Evolutionary conservation across 2,113 vertebrate genomes (phyloP).

Genomic region (Colaptes auratus): DNA sequence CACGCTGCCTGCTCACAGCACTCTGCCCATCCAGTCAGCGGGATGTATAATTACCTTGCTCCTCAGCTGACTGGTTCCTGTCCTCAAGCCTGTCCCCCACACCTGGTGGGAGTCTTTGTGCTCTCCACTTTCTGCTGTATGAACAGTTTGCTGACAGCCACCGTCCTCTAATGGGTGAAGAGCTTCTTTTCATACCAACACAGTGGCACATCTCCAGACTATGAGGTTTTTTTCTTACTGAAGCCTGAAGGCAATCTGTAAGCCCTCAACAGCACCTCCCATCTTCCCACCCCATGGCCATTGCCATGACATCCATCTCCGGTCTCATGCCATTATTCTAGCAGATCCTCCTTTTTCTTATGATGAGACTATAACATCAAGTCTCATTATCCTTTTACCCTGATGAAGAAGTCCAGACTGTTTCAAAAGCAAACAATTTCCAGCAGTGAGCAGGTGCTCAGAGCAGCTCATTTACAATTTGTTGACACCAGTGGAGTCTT

Average conservation of each 20-base stretch:
- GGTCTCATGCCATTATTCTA: not conserved
- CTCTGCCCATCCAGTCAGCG: fast-evolving
- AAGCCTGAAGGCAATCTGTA: not conserved
- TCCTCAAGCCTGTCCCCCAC: not conserved
- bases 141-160: not conserved
- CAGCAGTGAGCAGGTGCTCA: slow-evolving; percentile 2
- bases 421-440: slow-evolving; percentile 2
- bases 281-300: not conserved
- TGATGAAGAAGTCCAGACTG: not conserved
- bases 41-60: not conserved
- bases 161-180: not conserved
- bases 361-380: not conserved
- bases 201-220: not conserved
- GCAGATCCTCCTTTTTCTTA: not conserved
- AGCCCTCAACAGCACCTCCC: not conserved
- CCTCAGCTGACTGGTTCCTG: not conserved
- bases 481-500: not conserved
- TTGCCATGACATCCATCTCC: not conserved
- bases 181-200: not conserved
- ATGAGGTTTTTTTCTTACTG: not conserved
- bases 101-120: not conserved
- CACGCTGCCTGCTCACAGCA: not conserved
- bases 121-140: not conserved
- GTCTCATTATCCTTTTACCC: not conserved
- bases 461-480: slow-evolving; percentile 17